Base-by-base conservation (phyloP, 2,888 invertebrate species). In the Temnothorax unifasciatus region DNA sequence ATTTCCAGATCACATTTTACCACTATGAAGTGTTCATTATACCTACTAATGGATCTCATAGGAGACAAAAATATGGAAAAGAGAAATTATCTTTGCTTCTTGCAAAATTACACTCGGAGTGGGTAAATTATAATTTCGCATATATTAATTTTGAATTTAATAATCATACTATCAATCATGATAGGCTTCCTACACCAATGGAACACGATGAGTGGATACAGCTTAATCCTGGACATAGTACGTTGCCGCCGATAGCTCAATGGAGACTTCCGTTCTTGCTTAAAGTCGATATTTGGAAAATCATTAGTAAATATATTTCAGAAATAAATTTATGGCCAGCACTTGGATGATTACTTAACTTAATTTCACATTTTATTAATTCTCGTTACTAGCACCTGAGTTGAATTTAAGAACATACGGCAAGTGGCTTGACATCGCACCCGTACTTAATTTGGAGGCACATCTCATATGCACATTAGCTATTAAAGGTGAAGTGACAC, bases 21-120 rank as follows among this genome's bases (percentile, higher is more conserved):
- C 93, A 96, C 86, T 96, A 96, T 85, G 96, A 96, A 93, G 95
- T 95, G 5, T 96, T 95, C 86, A 90, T 95, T 38, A 95, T 95
- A 29, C 25, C 25, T 25, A 25, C 94, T 96, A 63, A 91, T 95
- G 84, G 93, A 95, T 68, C 92, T 95, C 15, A 82, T 94, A 50
- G 87, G 88, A 41, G 91, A 92, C 47, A 91, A 90, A 77, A 90
- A 92, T 69, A 85, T 91, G 64, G 87, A 92, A 50, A 90, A 91
- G 64, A 92, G 89, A 61, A 91, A 92, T 85, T 91, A 92, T 64
- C 88, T 94, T 38, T 90, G 85, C 63, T 94, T 94, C 54, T 84
- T 94, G 44, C 90, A 92, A 88, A 92, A 91, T 84, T 94, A 94
- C 63, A 93, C 91, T 59, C 92, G 94, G 8, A 81, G 79, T n/a